Base-by-base conservation (phyloP, 2,888 invertebrate genomes). In the Agonopterix arenella region DNA sequence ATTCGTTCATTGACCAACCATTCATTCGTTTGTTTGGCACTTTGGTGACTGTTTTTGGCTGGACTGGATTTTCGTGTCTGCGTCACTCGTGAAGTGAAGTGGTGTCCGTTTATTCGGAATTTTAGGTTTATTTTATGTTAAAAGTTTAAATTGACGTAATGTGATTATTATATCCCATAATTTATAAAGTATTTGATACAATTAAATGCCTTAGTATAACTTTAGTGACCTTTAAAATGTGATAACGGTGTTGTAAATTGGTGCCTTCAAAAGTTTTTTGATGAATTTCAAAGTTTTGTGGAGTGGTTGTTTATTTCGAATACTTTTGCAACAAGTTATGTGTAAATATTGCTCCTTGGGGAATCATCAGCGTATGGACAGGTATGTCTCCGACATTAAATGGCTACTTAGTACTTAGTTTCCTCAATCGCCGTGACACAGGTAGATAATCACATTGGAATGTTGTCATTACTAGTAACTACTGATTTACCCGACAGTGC, bases 261-360 rank as follows among this genome's bases (percentile, higher is more conserved):
- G 75, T 80, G 75, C 73, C 70, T 76, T 73, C 59, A 73, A 77
- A 80, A 81, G 79, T 80, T 82, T 79, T 28, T 76, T 74, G 66
- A 66, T 62, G 57, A 73, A 73, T 70, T 73, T 70, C 59, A 60
- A 68, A 71, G 61, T 70, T 67, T 53, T 57, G 46, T 51, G 51
- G 55, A 59, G 59, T 58, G 59, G 37, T 11, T 43, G 43, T 53
- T 52, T 49, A 54, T 52, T 44, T 37, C 38, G 42, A 45, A 45
- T 47, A 42, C 9, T 50, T 48, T 40, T 11, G 11, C 1, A 44
- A 18, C 28, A 43, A 52, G 49, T 28, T 45, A 52, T 52, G 49
- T 52, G 52, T 44, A 9, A 37, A 41, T 49, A 44, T 44, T 52
- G 2, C 11, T 11, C 4, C 8, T 4, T n/a, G 8, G 46, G 52